A percentile compares a stretch with the other conserved stretches of the same genome.
Evolutionary conservation across 2,888 invertebrate species (phyloP).

Genomic region (Phanerotoma sp.): DNA sequence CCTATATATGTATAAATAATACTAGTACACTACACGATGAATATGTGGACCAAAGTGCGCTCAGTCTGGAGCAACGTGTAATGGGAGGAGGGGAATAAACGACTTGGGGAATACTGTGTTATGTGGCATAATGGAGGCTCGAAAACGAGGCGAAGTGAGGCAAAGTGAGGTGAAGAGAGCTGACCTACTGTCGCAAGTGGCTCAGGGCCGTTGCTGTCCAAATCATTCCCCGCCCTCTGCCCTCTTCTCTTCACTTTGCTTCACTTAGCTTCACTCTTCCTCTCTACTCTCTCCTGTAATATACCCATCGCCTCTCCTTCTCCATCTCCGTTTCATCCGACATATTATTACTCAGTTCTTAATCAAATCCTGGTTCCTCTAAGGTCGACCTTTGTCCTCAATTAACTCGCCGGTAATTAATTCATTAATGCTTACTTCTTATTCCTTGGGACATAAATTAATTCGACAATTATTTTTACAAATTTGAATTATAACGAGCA

Average conservation of each 20-base stretch:
- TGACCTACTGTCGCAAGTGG: constrained; percentile 58
- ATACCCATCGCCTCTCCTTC: constrained; percentile 17
- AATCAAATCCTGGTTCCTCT: background rate
- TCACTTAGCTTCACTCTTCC: constrained; percentile 15
- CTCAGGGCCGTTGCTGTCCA: constrained; percentile 57
- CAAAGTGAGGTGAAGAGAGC: constrained; percentile 56
- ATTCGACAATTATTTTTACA: too few relatives aligned
- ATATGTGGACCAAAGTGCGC: constrained; percentile 16
- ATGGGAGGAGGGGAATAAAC: constrained; percentile 16
- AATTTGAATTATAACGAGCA: too few relatives aligned
- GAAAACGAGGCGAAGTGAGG: constrained; percentile 53
- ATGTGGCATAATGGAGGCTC: constrained; percentile 49
- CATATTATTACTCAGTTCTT: background rate
- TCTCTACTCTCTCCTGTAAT: constrained; percentile 22
- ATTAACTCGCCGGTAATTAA: background rate
- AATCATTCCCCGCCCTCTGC: constrained; percentile 40
- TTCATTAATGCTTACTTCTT: background rate
- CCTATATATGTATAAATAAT: constrained; percentile 6
- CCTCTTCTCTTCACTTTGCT: constrained; percentile 8
- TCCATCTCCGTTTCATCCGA: background rate
- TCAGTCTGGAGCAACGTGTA: constrained; percentile 28
- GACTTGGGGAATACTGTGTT: constrained; percentile 29
- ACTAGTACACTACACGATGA: constrained; percentile 10
- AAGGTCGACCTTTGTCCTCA: background rate
- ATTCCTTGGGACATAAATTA: background rate